phyloP scores from a whole-genome alignment of 2,888 invertebrate species.

The Drosophila lacicola region DNA sequence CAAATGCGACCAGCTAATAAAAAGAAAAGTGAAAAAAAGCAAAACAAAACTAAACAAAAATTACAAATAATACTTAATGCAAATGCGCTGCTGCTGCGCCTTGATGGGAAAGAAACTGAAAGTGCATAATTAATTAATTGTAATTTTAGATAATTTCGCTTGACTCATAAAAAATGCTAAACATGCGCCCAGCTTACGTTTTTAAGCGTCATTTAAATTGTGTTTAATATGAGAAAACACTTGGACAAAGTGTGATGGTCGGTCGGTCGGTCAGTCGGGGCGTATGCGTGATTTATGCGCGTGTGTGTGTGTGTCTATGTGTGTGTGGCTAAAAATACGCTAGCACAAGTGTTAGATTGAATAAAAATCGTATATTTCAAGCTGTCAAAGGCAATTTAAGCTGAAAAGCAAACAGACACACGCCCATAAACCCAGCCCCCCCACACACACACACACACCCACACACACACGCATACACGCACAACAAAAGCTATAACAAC shows the following conservation, averaged over 20 bases:
- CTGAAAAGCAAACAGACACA: slow-evolving; percentile 54
- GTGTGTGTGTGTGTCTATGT: background rate
- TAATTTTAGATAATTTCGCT: slow-evolving; percentile 42
- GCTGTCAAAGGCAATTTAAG: slow-evolving; percentile 74
- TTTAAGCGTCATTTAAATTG: slow-evolving; percentile 21
- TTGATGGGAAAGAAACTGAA: slow-evolving; percentile 63
- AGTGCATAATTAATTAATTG: slow-evolving; percentile 60
- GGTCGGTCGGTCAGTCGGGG: slow-evolving; percentile 7
- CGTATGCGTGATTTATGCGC: slow-evolving; percentile 35
- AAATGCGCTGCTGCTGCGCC: slow-evolving; percentile 46
- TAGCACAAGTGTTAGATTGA: slow-evolving; percentile 57
- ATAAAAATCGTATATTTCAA: slow-evolving; percentile 70
- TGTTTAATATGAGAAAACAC: slow-evolving; percentile 38
- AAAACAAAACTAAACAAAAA: background rate
- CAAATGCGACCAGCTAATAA: slow-evolving; percentile 62
- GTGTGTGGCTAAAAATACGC: slow-evolving; percentile 37
- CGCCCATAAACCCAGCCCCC: slow-evolving; percentile 3
- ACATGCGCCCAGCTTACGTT: slow-evolving; percentile 17
- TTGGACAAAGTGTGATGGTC: slow-evolving; percentile 34
- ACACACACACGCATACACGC: slow-evolving; percentile 9
- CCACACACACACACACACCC: slow-evolving; percentile 19
- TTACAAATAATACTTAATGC: slow-evolving; percentile 43
- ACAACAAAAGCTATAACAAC: slow-evolving; percentile 39
- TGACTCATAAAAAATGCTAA: slow-evolving; percentile 29
- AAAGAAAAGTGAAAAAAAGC: slow-evolving; percentile 63